Base-by-base conservation (phyloP, 1,140 invertebrate species). In the Listronotus bonariensis region DNA sequence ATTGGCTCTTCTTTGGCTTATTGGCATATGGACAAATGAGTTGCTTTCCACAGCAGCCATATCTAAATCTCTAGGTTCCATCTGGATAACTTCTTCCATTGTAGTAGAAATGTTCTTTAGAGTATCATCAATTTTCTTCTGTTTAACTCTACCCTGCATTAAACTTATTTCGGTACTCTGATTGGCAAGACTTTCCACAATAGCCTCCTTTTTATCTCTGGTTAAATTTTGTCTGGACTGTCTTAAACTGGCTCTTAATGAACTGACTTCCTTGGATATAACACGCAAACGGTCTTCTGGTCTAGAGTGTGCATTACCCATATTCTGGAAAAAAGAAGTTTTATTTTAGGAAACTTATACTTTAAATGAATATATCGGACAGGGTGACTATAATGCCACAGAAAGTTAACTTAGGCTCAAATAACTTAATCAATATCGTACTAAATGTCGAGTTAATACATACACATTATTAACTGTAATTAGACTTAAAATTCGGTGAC, bases 51-150 rank as follows among this genome's bases (percentile, higher is more conserved):
- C 45, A 6, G 68, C 40, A n/a, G 31, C 68, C 20, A 20, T n/a
- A 31, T 69, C 68, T n/a, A 66, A 40, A 12, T 65, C 61, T n/a
- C 12, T 18, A 9, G 54, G 41, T 32, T 64, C 57, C 11, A 52
- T 62, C 5, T 43, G 54, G 3, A 69, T 31, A n/a, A 69, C 58
- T n/a, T 65, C 58, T 20, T 63, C 42, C 48, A 68, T 63, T 9
- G 61, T 56, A n/a, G 48, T 34, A 1, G 67, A 68, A 40, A 68
- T 64, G n/a, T 64, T 59, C 14, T 58, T 64, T n/a, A 62, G 45
- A 5, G 54, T 58, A n/a, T 38, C 14, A 9, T 55, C 15, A 14
- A 69, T 42, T 9, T 69, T 43, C 45, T 62, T 69, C 6, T 46
- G 32, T 18, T 66, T 69, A 2, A 63, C 54, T 53, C 58, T 65